A percentile compares a stretch with the other conserved stretches of the same genome.
These are phyloP conservation scores for Amphiprion ocellaris DNA, from an alignment of 2,113 vertebrate species.

Conservation along the genomic window DNA sequence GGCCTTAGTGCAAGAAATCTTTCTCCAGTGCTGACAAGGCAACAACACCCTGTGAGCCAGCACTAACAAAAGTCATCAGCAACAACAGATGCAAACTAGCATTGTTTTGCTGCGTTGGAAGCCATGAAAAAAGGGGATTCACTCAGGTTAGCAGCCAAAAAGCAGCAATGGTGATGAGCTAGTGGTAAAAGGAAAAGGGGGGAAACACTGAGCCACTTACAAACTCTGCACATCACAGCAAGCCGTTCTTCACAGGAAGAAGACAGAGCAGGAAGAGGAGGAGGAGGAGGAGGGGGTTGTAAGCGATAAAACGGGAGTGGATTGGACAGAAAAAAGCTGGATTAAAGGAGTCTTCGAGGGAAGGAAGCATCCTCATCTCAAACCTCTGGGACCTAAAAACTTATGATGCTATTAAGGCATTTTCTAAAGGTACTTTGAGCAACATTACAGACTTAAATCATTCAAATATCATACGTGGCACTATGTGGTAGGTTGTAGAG, in stretches of 20 bases:
- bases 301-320: constrained; percentile 55
- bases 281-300: constrained; percentile 40
- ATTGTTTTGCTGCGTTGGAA: constrained; percentile 45
- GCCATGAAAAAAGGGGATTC: not conserved
- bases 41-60: constrained; percentile 30
- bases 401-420: constrained; percentile 20
- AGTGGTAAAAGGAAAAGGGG: constrained; percentile 51
- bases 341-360: constrained; percentile 53
- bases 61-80: constrained; percentile 22
- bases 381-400: constrained; percentile 22
- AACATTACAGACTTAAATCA: constrained; percentile 22
- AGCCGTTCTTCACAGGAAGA: constrained; percentile 84
- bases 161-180: constrained; percentile 58
- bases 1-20: not conserved
- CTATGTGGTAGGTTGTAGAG: constrained; percentile 37
- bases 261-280: constrained; percentile 70
- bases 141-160: constrained; percentile 52
- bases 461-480: constrained; percentile 38
- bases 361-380: constrained; percentile 51
- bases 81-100: constrained; percentile 35
- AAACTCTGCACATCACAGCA: constrained; percentile 87
- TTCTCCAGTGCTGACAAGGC: constrained; percentile 28
- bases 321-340: constrained; percentile 69
- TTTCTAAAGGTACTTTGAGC: not conserved
- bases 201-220: constrained; percentile 85